Evolutionary conservation across 2,113 vertebrate species (phyloP).

Genomic region (Brachyhypopomus occidentalis): DNA sequence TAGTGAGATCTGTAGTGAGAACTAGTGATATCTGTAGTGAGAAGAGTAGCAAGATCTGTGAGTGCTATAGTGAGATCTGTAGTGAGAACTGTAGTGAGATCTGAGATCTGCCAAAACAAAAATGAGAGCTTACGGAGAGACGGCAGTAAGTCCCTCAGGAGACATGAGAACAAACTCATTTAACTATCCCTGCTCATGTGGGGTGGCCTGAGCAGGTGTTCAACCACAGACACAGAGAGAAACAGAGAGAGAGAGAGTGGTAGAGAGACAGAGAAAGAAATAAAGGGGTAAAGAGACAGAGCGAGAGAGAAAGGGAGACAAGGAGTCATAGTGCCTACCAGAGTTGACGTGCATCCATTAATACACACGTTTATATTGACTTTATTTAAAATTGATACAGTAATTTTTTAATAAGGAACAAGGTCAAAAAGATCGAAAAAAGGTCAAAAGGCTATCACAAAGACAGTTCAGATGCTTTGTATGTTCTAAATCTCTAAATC

Average conservation of each 20-base stretch:
- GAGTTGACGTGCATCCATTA: conserved; percentile 36
- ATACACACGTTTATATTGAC: conserved; percentile 60
- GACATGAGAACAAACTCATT: conserved; percentile 62
- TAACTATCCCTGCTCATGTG: conserved; percentile 44
- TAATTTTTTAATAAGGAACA: conserved; percentile 72
- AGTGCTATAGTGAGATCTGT: too few relatives aligned
- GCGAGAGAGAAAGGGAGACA: neutral
- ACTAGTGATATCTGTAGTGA: too few relatives aligned
- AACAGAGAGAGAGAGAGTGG: neutral
- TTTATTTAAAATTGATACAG: conserved; percentile 64
- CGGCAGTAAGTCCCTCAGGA: neutral
- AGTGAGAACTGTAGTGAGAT: too few relatives aligned
- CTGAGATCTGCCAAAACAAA: too few relatives aligned
- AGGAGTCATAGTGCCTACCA: conserved; percentile 11
- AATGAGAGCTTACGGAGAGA: too few relatives aligned
- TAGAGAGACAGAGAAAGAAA: neutral
- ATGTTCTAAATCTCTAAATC: conserved; percentile 9
- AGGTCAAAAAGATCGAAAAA: conserved; percentile 41
- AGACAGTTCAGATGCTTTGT: conserved; percentile 58
- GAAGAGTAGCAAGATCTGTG: too few relatives aligned
- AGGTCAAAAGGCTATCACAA: conserved; percentile 50
- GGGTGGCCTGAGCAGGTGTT: conserved; percentile 64
- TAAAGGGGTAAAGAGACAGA: neutral
- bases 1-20: too few relatives aligned
- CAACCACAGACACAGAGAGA: neutral